A percentile compares a stretch with the other conserved stretches of the same genome.
These are phyloP conservation scores for Cyanoramphus novaezelandiae DNA, from an alignment of 2,113 vertebrate species.

Conservation along the genomic window DNA sequence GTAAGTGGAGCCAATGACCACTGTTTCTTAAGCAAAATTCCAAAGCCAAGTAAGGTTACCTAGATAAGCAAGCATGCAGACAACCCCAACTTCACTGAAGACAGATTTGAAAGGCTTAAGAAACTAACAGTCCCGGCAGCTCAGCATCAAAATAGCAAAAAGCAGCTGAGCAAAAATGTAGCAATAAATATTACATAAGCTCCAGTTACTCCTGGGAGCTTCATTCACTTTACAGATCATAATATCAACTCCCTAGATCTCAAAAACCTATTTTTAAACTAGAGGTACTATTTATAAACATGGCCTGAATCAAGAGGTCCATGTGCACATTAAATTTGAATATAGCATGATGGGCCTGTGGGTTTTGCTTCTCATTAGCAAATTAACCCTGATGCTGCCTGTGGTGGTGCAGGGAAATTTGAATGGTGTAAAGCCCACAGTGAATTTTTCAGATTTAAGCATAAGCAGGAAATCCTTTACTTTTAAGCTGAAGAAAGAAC, in stretches of 20 bases:
- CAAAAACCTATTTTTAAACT: conserved; percentile 61
- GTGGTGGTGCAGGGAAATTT: background rate
- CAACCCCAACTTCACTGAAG: background rate
- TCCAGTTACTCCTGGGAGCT: conserved; percentile 34
- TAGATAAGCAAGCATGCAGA: background rate
- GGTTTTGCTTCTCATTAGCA: conserved; percentile 38
- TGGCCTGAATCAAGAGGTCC: conserved; percentile 43
- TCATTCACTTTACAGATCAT: conserved; percentile 58
- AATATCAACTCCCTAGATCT: conserved; percentile 55
- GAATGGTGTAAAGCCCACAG: background rate
- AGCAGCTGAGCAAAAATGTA: conserved; percentile 35
- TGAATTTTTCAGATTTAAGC: background rate
- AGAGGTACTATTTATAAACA: conserved; percentile 64
- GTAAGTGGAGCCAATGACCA: background rate
- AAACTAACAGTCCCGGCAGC: background rate
- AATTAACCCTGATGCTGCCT: conserved; percentile 35
- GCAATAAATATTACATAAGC: conserved; percentile 59
- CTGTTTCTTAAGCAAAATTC: background rate
- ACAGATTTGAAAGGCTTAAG: conserved; percentile 18
- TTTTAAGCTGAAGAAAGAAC: background rate
- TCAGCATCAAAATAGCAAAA: conserved; percentile 42
- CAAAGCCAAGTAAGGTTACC: conserved; percentile 5
- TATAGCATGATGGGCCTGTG: conserved; percentile 14
- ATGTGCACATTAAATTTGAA: conserved; percentile 57
- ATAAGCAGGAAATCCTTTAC: background rate